Conservation (phyloP, 2,888 invertebrate genomes). For the Leptarthrus brevirostris region DNA sequence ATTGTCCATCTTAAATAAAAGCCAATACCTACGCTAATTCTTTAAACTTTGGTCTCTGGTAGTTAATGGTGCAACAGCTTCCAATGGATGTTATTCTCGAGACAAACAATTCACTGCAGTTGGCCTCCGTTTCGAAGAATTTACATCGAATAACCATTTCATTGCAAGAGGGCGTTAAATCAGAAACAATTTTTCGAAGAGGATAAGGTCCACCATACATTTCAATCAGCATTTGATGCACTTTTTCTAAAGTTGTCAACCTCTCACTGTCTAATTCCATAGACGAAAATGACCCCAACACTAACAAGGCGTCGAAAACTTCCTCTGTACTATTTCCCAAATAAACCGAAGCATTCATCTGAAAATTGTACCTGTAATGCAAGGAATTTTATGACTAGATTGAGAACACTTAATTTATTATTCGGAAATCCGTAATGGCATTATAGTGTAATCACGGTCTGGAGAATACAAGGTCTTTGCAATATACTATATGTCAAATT, state of each 20-base stretch:
- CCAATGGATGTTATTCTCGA: conserved; percentile 60
- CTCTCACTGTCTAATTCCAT: conserved; percentile 57
- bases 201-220: conserved; percentile 61
- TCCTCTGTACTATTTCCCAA: conserved; percentile 50
- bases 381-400: too few species aligned
- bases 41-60: conserved; percentile 58
- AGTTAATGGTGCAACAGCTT: conserved; percentile 64
- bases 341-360: not conserved
- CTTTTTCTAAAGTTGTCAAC: conserved; percentile 55
- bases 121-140: conserved; percentile 58
- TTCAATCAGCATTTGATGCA: conserved; percentile 60
- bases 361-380: not conserved
- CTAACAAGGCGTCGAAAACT: conserved; percentile 59
- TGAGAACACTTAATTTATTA: too few species aligned
- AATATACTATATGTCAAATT: too few species aligned
- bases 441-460: too few species aligned
- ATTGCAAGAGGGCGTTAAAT: conserved; percentile 61
- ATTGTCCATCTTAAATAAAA: too few species aligned
- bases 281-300: conserved; percentile 59
- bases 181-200: conserved; percentile 59
- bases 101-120: conserved; percentile 59
- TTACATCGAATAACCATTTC: conserved; percentile 60
- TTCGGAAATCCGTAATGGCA: too few species aligned
- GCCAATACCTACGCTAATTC: conserved; percentile 58
- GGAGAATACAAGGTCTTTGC: too few species aligned